Evolutionary conservation across 2,113 vertebrate genomes (phyloP).

Genomic region (Irena cyanogastra): DNA sequence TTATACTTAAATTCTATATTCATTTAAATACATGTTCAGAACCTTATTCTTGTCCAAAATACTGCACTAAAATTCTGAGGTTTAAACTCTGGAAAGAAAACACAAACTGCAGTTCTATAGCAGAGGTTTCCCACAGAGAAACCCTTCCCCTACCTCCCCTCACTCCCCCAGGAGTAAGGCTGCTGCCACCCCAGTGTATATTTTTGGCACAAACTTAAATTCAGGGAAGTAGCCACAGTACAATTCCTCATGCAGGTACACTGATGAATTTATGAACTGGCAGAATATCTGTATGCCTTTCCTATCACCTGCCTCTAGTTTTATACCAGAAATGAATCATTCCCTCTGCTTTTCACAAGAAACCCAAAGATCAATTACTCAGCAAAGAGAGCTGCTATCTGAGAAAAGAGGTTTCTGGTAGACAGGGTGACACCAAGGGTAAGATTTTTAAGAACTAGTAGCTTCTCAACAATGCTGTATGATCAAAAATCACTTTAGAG

Average conservation of each 20-base stretch:
- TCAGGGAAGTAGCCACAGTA: background rate
- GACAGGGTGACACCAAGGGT: background rate
- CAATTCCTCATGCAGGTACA: background rate
- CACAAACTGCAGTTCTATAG: background rate
- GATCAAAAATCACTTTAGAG: background rate
- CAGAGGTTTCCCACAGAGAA: background rate
- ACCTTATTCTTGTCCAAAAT: background rate
- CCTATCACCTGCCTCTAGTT: background rate
- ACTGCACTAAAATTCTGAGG: background rate
- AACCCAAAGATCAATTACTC: background rate
- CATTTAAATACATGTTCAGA: background rate
- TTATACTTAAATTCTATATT: background rate
- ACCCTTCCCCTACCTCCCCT: fast-evolving
- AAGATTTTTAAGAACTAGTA: background rate
- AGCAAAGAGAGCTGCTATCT: background rate
- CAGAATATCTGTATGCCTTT: background rate
- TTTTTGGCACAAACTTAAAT: background rate
- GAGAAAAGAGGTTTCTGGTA: background rate
- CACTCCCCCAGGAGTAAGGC: background rate
- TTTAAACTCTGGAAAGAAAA: background rate
- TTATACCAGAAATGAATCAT: background rate
- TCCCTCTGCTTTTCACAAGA: background rate
- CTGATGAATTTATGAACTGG: background rate
- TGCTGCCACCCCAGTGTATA: background rate
- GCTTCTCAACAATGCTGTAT: background rate